Evolutionary conservation across 2,113 vertebrate genomes (phyloP).

Genomic region (Corynorhinus townsendii): DNA sequence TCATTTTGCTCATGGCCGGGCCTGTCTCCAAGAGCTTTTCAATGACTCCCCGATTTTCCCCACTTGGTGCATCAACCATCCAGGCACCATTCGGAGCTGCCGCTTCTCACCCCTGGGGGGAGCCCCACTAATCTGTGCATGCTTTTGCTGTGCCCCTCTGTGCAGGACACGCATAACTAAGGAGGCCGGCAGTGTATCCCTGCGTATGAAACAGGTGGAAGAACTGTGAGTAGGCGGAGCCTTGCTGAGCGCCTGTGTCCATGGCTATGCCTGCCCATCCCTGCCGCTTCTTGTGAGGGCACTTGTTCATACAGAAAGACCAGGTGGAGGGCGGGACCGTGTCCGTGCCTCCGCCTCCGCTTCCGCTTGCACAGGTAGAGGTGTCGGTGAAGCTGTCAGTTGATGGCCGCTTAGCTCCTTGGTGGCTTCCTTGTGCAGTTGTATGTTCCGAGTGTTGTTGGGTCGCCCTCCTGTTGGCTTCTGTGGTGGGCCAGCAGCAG

Average conservation of each 20-base stretch:
- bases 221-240: slow-evolving; percentile 98
- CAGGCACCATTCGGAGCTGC: slow-evolving; percentile 68
- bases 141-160: slow-evolving; percentile 87
- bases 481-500: neutral
- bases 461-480: neutral
- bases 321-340: slow-evolving; percentile 44
- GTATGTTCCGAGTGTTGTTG: neutral
- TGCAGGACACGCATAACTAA: slow-evolving; percentile 94
- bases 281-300: neutral
- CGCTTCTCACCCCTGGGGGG: slow-evolving; percentile 70
- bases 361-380: neutral
- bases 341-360: neutral
- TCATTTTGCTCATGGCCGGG: slow-evolving; percentile 57
- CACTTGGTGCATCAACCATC: slow-evolving; percentile 54
- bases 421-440: slow-evolving; percentile 26
- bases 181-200: slow-evolving; percentile 98
- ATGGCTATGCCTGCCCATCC: slow-evolving; percentile 54
- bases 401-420: neutral
- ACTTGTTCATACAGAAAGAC: neutral
- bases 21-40: slow-evolving; percentile 67
- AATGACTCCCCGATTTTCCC: slow-evolving; percentile 60
- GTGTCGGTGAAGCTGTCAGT: neutral
- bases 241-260: slow-evolving; percentile 70
- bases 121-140: slow-evolving; percentile 85
- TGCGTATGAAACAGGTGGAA: slow-evolving; percentile 99